Percentiles rank a stretch among this genome's conserved stretches.
Conservation (phyloP, 2,113 vertebrate genomes). For the Catharus bicknelli region DNA sequence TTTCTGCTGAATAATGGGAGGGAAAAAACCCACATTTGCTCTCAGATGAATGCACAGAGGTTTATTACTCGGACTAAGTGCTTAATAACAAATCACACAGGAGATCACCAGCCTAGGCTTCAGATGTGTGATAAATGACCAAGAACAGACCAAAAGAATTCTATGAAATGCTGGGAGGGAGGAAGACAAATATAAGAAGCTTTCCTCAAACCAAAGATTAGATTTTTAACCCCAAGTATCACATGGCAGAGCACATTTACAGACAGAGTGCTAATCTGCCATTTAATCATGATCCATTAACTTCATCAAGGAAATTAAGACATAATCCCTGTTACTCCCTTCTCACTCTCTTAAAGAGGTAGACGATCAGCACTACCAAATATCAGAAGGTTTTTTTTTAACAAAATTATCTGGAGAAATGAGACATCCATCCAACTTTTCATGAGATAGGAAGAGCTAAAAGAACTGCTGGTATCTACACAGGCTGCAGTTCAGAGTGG, state of each 20-base stretch:
- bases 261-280: not conserved
- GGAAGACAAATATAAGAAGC: not conserved
- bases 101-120: not conserved
- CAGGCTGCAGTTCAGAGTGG: not conserved
- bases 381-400: not conserved
- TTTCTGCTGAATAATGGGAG: not conserved
- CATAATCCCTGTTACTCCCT: not conserved
- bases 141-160: not conserved
- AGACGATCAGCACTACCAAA: not conserved
- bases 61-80: not conserved
- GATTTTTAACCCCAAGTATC: not conserved
- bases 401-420: not conserved
- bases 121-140: not conserved
- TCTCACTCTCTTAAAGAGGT: not conserved
- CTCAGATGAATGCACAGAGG: not conserved
- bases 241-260: not conserved
- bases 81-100: not conserved
- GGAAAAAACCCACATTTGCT: accelerated
- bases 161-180: not conserved
- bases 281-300: not conserved
- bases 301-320: not conserved
- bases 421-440: not conserved
- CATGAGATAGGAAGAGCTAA: not conserved
- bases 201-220: not conserved
- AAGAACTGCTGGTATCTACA: not conserved